Conservation (phyloP, 2,113 vertebrate genomes). For the Ailurus styani region DNA sequence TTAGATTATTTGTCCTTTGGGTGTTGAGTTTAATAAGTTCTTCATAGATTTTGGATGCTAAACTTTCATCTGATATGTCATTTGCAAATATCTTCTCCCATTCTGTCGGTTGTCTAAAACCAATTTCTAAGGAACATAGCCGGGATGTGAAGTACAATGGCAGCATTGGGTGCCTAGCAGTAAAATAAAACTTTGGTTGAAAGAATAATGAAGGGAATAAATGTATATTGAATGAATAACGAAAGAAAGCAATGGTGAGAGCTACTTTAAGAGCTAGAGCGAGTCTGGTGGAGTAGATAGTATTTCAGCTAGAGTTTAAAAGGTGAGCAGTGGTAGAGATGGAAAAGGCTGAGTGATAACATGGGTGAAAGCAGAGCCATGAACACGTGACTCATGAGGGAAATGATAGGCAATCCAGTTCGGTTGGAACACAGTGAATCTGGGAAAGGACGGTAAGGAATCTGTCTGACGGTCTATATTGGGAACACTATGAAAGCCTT, state of each 20-base stretch:
- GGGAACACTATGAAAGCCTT: neutral
- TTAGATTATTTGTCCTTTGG: too few species aligned
- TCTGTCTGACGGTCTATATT: neutral
- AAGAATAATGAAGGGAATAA: neutral
- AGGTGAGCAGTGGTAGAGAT: neutral
- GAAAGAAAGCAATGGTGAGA: neutral
- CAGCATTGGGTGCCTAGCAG: neutral
- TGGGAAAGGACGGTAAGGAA: neutral
- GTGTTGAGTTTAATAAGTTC: too few species aligned
- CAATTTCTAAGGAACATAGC: neutral
- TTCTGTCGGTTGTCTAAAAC: neutral
- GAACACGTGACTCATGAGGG: neutral
- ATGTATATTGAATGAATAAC: neutral
- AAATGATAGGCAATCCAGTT: neutral
- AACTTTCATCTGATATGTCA: too few species aligned
- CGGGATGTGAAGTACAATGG: neutral
- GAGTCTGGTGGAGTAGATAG: neutral
- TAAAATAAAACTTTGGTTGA: neutral
- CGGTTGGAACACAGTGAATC: neutral
- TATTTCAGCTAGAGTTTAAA: neutral
- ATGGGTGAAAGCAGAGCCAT: neutral
- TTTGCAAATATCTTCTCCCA: neutral
- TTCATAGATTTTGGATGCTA: too few species aligned
- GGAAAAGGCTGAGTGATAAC: neutral
- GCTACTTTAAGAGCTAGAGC: neutral